Evolutionary conservation across 1,140 invertebrate genomes (phyloP).

Genomic region (Leptopilina boulardi): DNA sequence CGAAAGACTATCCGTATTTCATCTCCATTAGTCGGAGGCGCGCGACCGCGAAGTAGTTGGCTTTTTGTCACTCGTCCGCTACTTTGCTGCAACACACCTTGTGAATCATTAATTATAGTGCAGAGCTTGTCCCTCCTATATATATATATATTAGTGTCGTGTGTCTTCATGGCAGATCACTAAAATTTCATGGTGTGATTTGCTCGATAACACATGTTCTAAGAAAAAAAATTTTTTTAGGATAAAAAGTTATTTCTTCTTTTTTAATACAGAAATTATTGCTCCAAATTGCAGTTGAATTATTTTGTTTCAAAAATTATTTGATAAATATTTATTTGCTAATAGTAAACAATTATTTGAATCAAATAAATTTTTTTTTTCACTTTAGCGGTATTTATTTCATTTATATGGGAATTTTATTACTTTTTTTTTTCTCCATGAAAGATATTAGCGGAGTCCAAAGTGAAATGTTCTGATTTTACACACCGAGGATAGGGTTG

Average conservation of each 20-base stretch:
- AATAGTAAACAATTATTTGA: no score
- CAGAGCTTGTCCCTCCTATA: conserved; percentile 49
- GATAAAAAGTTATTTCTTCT: no score
- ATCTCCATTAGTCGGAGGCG: conserved; percentile 34
- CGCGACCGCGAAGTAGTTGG: conserved; percentile 47
- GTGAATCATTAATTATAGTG: conserved; percentile 59
- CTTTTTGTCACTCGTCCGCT: conserved; percentile 52
- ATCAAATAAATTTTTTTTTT: no score
- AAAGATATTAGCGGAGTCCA: background rate
- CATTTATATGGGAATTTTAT: no score
- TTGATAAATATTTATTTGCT: no score
- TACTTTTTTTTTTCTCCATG: background rate
- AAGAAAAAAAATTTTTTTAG: no score
- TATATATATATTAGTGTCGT: conserved; percentile 53
- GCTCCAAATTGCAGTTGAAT: no score
- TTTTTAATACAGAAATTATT: no score
- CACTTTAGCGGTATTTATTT: no score
- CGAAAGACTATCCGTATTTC: conserved; percentile 51
- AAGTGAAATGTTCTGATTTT: conserved; percentile 37
- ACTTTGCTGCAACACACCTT: conserved; percentile 53
- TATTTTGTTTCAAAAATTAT: no score
- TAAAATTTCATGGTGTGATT: conserved; percentile 51
- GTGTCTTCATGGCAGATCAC: conserved; percentile 53
- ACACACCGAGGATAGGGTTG: conserved; percentile 44
- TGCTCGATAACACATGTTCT: background rate